Evolutionary conservation across 2,113 vertebrate species (phyloP), one percentile per base, ranked within the genome.

Genomic region (Epinephelus cyanopodus): DNA sequence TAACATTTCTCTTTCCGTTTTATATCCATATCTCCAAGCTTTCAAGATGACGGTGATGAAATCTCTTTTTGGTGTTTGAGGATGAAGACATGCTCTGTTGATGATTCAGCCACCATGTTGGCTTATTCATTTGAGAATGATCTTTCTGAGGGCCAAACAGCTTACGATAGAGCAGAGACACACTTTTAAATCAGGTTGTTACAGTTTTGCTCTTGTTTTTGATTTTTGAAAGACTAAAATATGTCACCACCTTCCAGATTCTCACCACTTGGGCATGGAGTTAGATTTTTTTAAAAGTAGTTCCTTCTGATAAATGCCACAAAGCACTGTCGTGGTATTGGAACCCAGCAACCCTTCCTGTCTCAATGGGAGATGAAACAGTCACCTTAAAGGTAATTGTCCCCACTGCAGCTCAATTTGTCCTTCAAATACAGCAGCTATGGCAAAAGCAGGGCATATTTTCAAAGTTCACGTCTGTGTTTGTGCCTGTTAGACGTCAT

Each of bases 1-100:
- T 75, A 65, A 57, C 42, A 14, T 62, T 67, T 57, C 37, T 39
- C 39, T 82, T 67, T 60, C 78, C 12, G n/a, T 75, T 64, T 78
- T 19, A 53, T 48, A 63, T 68, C 42, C 14, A 62, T 61, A 62
- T 74, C 6, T 18, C 63, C 1, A 10, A 61, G 58, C 25, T 68
- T 54, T 82, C 54, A 72, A 74, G 23, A 37, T 13, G 48, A 10
- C 6, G 5, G 19, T 64, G 37, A 64, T 76, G 13, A 56, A 42
- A 65, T 25, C 0, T 47, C 5, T 27, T 33, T 6, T 48, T 53
- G 27, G 21, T 69, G 54, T 63, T 70, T 50, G 11, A 53, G 18
- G 18, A 47, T n/a, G 3, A 58, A 45, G 42, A 48, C 9, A 53
- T 42, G 10, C 19, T 50, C 5, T 15, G 15, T 12, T 54, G 21